Base-by-base conservation (phyloP, 2,888 invertebrate genomes). In the Platycnemis pennipes region DNA sequence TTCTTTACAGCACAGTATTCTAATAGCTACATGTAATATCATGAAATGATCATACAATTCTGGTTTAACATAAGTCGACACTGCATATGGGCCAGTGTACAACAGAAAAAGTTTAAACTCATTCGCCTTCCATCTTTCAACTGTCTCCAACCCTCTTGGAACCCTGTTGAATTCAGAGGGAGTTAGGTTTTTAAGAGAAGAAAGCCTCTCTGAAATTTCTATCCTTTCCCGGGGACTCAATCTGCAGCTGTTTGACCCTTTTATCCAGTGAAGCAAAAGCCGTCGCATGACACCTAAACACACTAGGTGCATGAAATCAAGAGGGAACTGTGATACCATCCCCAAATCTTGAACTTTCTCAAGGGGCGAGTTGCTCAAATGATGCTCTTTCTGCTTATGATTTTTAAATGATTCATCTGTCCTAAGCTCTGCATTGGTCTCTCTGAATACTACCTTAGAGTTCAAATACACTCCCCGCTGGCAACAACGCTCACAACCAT, bases 1-100 rank as follows among this genome's bases (percentile, higher is more conserved):
- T 37, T 94, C 94, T 22, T 94, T 94, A 26, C 86, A 49, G 53
- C 94, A 94, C 19, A 94, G 94, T 53, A 94, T 94, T 26, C 94
- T 91, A 22, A 94, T 94, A 1, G 94, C 94, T 19, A 94, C 94
- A 44, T 94, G 94, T 56, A 56, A 56, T 3, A 56, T 56, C 56
- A 56, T 56, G 56, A 56, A 56, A 56, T 56, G 56, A 56, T 56
- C 56, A 56, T 56, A 19, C 56, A 56, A 56, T 56, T 56, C 22
- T 56, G 13, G 56, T 56, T 56, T 56, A 11, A 56, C 56, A 56
- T 56, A 56, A 11, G 56, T 22, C 22, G 56, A 56, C 56, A 56
- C 56, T 56, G 56, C 56, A 56, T 56, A 56, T 56, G 56, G 56
- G 56, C 56, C 56, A 56, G 56, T 56, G 22, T 56, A 56, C 56